Base-by-base conservation (phyloP, 2,888 invertebrate species). In the Ormyrus rosae region DNA sequence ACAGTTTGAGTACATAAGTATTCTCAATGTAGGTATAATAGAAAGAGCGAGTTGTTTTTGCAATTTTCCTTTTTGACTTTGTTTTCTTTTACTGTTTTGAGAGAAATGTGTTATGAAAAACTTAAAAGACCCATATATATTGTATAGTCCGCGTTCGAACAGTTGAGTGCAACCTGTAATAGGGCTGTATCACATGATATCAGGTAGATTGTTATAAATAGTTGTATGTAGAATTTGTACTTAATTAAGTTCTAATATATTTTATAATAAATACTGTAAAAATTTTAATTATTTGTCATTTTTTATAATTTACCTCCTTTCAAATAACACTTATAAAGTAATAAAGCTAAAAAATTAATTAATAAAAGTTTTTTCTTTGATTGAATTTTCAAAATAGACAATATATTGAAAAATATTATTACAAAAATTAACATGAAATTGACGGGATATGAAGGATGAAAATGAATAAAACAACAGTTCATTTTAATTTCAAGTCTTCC, bases 181-280 rank as follows among this genome's bases (percentile, higher is more conserved):
- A 6, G 64, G n/a, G 19, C 63, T 77, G 50, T 58, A 75, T 77
- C 78, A 50, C 67, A 65, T 60, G 34, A 65, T 77, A 80, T 69
- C 63, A 56, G 55, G 58, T 84, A 84, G 82, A 82, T 78, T 83
- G 78, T 83, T 83, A 81, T 80, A 51, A 73, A 72, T 80, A 82
- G 80, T 78, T 85, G 84, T 87, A 88, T 83, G 87, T 89, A 89
- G 87, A 85, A 86, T 87, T 88, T 86, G 90, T 89, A 90, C 89
- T 90, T 89, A 90, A 89, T 83, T 88, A 88, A 86, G 86, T 85
- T 88, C 85, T 88, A 86, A 88, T 88, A 89, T 90, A 89, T 90
- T 90, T 90, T 89, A 89, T 89, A 89, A 89, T 89, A 88, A 88
- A 89, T 84, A 73, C 50, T 74, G 55, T 53, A 56, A 68, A 78